A percentile compares a stretch with the other conserved stretches of the same genome.
Evolutionary conservation across 2,113 vertebrate genomes (phyloP).

Genomic region (Arvicanthis niloticus): DNA sequence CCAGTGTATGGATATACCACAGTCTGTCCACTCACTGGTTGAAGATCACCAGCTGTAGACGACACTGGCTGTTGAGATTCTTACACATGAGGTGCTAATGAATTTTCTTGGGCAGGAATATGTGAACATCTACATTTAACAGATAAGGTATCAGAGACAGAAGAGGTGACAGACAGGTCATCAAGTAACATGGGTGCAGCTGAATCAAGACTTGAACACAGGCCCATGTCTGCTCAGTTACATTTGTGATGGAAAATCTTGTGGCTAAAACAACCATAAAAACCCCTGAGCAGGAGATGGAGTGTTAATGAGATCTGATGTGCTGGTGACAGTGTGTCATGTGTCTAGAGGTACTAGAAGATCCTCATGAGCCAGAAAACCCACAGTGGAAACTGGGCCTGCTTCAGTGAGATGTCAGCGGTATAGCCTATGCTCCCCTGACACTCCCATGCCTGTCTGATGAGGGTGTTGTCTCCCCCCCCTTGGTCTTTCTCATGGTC

Average conservation of each 20-base stretch:
- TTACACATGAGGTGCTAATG: background rate
- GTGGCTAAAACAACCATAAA: background rate
- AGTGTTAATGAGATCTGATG: background rate
- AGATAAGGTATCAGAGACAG: background rate
- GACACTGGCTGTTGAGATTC: background rate
- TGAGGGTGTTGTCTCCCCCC: background rate
- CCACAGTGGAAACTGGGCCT: background rate
- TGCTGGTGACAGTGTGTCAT: accelerated
- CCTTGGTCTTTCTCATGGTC: accelerated
- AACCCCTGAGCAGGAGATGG: background rate
- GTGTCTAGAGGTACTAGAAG: background rate
- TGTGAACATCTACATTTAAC: background rate
- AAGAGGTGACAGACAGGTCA: background rate
- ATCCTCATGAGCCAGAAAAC: background rate
- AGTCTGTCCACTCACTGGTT: background rate
- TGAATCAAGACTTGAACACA: background rate
- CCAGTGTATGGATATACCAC: background rate
- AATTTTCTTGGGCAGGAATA: accelerated
- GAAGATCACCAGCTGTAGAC: background rate
- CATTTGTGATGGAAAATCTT: background rate
- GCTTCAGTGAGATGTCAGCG: background rate
- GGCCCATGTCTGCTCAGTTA: background rate
- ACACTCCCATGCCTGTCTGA: background rate
- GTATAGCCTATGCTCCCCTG: accelerated
- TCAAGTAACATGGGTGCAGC: too few relatives aligned